phyloP scores from a whole-genome alignment of 1,140 invertebrate genomes.

The Physella acuta region DNA sequence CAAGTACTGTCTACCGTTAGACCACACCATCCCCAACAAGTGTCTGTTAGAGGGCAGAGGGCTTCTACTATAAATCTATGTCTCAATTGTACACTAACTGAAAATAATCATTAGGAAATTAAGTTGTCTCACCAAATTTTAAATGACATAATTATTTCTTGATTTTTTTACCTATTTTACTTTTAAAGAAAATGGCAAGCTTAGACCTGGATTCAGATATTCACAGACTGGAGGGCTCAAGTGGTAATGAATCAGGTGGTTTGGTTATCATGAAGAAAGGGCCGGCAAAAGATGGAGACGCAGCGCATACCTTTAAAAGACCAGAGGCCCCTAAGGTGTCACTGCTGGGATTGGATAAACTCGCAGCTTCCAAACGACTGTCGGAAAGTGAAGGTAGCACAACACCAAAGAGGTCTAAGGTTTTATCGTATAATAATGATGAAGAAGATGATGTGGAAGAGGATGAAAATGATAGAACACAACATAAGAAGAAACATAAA shows the following conservation, averaged over 20 bases:
- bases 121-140: too few relatives aligned
- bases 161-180: too few relatives aligned
- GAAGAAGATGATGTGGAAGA: conserved; percentile 59
- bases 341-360: conserved; percentile 81
- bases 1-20: too few relatives aligned
- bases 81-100: too few relatives aligned
- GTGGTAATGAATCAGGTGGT: conserved; percentile 73
- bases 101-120: too few relatives aligned
- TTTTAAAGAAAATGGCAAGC: conserved; percentile 33
- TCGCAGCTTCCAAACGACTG: conserved; percentile 70
- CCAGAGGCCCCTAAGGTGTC: conserved; percentile 69
- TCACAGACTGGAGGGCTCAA: conserved; percentile 81
- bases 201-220: conserved; percentile 58
- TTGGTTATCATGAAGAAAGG: conserved; percentile 77
- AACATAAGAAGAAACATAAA: conserved; percentile 4
- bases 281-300: conserved; percentile 58
- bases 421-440: conserved; percentile 65
- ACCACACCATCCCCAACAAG: too few relatives aligned
- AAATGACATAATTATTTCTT: too few relatives aligned
- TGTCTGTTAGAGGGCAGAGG: too few relatives aligned
- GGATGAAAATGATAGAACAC: conserved; percentile 26
- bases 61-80: too few relatives aligned
- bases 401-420: conserved; percentile 59
- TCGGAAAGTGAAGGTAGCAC: conserved; percentile 59
- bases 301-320: conserved; percentile 69